Evolutionary conservation across 2,113 vertebrate species (phyloP).

Genomic region (Caretta caretta): DNA sequence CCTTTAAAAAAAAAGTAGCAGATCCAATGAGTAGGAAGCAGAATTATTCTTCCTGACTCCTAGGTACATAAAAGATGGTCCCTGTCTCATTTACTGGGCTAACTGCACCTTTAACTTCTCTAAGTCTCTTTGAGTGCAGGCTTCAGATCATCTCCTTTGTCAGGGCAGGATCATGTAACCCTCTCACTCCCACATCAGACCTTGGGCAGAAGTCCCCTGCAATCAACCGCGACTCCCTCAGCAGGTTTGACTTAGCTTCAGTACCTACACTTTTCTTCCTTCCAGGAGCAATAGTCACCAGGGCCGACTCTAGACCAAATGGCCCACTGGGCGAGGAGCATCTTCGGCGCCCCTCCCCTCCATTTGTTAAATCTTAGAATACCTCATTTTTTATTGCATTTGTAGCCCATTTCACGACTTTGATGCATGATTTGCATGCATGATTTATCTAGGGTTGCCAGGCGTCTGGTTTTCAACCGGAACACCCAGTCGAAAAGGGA

Average conservation of each 20-base stretch:
- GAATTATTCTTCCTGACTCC: slow-evolving; percentile 29
- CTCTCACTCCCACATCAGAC: background rate
- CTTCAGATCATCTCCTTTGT: background rate
- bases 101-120: background rate
- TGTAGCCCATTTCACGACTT: no score
- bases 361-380: no score
- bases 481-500: no score
- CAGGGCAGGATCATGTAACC: background rate
- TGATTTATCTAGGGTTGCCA: no score
- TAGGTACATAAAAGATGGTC: background rate
- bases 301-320: no score
- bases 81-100: background rate
- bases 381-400: no score
- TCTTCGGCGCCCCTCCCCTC: no score
- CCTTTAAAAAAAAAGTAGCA: background rate
- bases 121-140: background rate
- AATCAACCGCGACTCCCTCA: background rate
- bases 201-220: background rate
- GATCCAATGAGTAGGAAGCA: background rate
- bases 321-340: no score
- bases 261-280: background rate
- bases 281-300: background rate
- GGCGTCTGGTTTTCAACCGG: no score
- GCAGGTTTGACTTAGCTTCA: background rate
- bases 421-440: no score